Percentiles rank a stretch among this genome's conserved stretches.
phyloP scores from a whole-genome alignment of 2,888 invertebrate species.

The Eupithecia exiguata region DNA sequence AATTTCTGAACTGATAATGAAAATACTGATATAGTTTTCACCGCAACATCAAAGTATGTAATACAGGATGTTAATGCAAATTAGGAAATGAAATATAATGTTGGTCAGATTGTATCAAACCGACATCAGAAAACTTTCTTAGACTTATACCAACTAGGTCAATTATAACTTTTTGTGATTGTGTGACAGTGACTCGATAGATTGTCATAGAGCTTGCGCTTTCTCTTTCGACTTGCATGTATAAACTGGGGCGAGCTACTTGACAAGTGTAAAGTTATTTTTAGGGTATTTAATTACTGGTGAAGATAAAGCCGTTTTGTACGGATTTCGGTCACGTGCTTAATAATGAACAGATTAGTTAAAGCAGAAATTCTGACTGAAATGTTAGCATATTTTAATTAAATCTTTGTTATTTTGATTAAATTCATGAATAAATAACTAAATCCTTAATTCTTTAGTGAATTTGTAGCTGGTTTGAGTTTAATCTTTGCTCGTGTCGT shows the following conservation, averaged over 20 bases:
- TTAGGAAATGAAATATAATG: neutral
- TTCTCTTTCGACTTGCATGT: conserved; percentile 17
- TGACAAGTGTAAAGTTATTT: conserved; percentile 19
- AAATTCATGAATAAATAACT: neutral
- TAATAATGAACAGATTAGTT: conserved; percentile 20
- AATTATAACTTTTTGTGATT: conserved; percentile 9
- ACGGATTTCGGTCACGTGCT: conserved; percentile 25
- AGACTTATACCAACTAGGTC: neutral
- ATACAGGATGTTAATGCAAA: neutral
- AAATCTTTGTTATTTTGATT: neutral
- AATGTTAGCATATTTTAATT: neutral
- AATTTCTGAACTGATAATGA: neutral
- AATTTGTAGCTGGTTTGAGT: neutral
- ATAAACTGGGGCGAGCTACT: conserved; percentile 17
- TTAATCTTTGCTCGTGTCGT: neutral
- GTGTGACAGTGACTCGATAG: conserved; percentile 18
- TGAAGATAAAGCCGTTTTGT: conserved; percentile 22
- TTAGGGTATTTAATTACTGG: conserved; percentile 26
- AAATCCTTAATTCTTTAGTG: neutral
- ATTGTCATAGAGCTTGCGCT: conserved; percentile 14
- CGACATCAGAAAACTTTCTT: conserved; percentile 15
- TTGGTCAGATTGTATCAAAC: neutral
- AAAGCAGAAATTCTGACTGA: neutral
- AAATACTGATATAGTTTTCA: neutral
- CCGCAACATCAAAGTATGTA: neutral